A percentile compares a stretch with the other conserved stretches of the same genome.
phyloP scores from a whole-genome alignment of 2,797 vertebrate genomes.

The Ceryle rudis region DNA sequence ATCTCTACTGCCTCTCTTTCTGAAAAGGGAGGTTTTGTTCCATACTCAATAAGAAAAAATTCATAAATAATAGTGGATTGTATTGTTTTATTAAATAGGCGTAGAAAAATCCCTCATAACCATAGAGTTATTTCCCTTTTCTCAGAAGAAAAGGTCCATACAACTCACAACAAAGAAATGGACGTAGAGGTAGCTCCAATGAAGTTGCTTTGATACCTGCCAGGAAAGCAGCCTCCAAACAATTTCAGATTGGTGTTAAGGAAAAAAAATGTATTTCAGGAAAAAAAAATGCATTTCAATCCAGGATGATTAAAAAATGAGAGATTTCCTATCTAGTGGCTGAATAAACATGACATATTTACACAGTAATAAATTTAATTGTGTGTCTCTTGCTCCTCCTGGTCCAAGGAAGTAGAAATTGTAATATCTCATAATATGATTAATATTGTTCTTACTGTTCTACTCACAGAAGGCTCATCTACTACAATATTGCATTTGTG shows the following conservation, averaged over 20 bases:
- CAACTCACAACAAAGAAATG: neutral
- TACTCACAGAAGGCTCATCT: constrained; percentile 67
- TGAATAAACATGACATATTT: constrained; percentile 68
- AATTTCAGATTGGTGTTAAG: neutral
- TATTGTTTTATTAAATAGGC: neutral
- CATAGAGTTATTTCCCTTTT: neutral
- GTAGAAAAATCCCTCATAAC: neutral
- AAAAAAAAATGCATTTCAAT: constrained; percentile 7
- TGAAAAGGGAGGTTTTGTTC: neutral
- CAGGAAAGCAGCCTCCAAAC: neutral
- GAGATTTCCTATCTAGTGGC: constrained; percentile 16
- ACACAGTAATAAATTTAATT: constrained; percentile 52
- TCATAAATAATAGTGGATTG: neutral
- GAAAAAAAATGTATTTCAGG: neutral
- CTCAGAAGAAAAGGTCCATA: neutral
- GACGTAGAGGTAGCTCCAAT: neutral
- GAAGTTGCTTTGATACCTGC: neutral
- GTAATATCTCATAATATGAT: constrained; percentile 67
- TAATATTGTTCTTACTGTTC: constrained; percentile 71
- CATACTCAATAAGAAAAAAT: neutral
- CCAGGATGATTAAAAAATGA: neutral
- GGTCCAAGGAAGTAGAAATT: constrained; percentile 44
- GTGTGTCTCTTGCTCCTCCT: neutral
- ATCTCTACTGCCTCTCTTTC: neutral
- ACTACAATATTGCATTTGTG: constrained; percentile 70